Conservation (phyloP, 2,113 vertebrate genomes). For the Phalacrocorax carbo region DNA sequence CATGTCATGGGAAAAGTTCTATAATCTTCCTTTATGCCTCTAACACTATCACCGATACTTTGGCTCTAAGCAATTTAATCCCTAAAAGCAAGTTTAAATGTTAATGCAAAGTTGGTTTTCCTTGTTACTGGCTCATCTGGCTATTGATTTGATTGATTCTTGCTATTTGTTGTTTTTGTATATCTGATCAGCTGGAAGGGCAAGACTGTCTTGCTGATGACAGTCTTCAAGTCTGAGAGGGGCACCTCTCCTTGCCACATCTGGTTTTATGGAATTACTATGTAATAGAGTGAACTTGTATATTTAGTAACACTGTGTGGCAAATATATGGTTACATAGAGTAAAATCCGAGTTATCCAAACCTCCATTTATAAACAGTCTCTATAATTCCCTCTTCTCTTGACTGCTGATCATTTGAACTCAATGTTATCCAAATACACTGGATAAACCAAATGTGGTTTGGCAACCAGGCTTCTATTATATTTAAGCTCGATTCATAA, state of each 20-base stretch:
- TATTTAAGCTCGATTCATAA: slow-evolving; percentile 22
- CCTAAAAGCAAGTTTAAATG: not conserved
- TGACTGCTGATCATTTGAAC: slow-evolving; percentile 3
- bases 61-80: not conserved
- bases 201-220: not conserved
- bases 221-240: not conserved
- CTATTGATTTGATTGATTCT: not conserved
- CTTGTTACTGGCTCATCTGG: not conserved
- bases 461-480: not conserved
- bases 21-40: not conserved
- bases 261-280: accelerated
- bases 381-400: slow-evolving; percentile 8
- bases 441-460: slow-evolving; percentile 6
- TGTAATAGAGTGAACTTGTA: not conserved
- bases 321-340: not conserved
- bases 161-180: not conserved
- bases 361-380: not conserved
- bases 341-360: not conserved
- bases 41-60: not conserved
- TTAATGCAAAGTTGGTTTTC: not conserved
- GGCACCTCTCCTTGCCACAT: not conserved
- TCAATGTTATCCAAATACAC: not conserved
- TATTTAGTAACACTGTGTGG: slow-evolving; percentile 21
- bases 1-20: not conserved
- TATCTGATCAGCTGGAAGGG: not conserved